These are phyloP conservation scores for Drosophila murphyi DNA, from an alignment of 1,140 invertebrate species.

Conservation along the genomic window DNA sequence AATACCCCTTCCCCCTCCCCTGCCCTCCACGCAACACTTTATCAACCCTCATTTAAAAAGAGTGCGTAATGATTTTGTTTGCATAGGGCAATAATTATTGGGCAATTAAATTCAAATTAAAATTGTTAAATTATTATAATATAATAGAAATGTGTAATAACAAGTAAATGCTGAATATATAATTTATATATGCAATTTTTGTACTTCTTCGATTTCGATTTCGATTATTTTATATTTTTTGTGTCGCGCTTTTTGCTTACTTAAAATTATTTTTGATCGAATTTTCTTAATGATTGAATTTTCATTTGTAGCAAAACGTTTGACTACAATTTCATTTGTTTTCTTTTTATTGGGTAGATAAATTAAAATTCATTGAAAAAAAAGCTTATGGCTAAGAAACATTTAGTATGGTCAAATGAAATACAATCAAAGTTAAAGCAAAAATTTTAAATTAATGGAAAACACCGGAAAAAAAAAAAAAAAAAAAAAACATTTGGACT, in stretches of 20 bases:
- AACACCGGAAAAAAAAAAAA: constrained; percentile 31
- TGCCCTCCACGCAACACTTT: not conserved
- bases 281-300: constrained; percentile 48
- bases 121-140: constrained; percentile 37
- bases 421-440: constrained; percentile 37
- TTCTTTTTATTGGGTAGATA: constrained; percentile 22
- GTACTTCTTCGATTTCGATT: constrained; percentile 13
- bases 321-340: constrained; percentile 16
- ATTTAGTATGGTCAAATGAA: constrained; percentile 68
- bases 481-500: constrained; percentile 49
- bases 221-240: constrained; percentile 50
- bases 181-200: constrained; percentile 77
- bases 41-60: not conserved
- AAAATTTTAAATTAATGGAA: constrained; percentile 21
- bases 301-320: constrained; percentile 20
- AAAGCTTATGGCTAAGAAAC: constrained; percentile 77
- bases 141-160: constrained; percentile 53
- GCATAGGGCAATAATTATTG: not conserved
- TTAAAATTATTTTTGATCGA: constrained; percentile 60
- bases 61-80: constrained; percentile 8
- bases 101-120: constrained; percentile 26
- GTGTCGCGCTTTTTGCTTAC: constrained; percentile 24
- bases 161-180: constrained; percentile 78
- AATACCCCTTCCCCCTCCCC: not conserved
- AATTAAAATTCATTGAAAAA: constrained; percentile 59